A percentile compares a stretch with the other conserved stretches of the same genome.
These are phyloP conservation scores for Kryphioiulus occultus DNA, from an alignment of 2,888 invertebrate genomes.

Conservation along the genomic window DNA sequence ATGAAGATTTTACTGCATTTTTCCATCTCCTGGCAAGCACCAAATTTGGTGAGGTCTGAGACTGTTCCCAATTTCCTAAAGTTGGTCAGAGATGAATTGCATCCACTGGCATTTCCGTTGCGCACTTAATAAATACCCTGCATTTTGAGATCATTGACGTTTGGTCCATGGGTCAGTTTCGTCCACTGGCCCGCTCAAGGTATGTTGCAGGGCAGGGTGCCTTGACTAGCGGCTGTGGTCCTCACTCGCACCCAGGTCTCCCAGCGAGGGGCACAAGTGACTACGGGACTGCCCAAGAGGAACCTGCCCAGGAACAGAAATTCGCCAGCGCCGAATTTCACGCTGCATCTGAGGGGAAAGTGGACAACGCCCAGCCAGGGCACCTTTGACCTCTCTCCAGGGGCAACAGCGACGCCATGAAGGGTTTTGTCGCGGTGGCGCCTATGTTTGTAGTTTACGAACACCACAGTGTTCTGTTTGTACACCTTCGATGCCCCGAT, in stretches of 20 bases:
- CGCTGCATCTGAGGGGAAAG: constrained; percentile 73
- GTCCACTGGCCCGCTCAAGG: constrained; percentile 6
- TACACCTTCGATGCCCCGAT: constrained; percentile 74
- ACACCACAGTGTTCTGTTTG: constrained; percentile 3
- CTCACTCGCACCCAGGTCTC: constrained; percentile 73
- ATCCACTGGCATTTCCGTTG: constrained; percentile 58
- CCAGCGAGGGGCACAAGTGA: constrained; percentile 76
- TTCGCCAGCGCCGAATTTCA: constrained; percentile 76
- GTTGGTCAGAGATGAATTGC: too few relatives aligned
- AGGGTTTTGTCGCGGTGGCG: neutral
- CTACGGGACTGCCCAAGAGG: constrained; percentile 72
- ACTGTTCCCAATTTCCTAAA: too few relatives aligned
- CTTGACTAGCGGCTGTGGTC: constrained; percentile 64
- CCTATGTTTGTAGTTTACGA: neutral
- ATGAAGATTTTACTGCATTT: too few relatives aligned
- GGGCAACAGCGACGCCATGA: neutral
- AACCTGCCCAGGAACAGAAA: constrained; percentile 79
- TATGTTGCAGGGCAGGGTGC: constrained; percentile 2
- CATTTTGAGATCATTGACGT: constrained; percentile 1
- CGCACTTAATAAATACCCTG: neutral
- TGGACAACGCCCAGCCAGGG: constrained; percentile 62
- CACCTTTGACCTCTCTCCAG: neutral
- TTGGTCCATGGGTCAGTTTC: neutral
- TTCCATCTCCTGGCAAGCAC: too few relatives aligned
- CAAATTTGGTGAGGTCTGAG: too few relatives aligned